Evolutionary conservation across 2,113 vertebrate species (phyloP).

Genomic region (Tachycineta bicolor): DNA sequence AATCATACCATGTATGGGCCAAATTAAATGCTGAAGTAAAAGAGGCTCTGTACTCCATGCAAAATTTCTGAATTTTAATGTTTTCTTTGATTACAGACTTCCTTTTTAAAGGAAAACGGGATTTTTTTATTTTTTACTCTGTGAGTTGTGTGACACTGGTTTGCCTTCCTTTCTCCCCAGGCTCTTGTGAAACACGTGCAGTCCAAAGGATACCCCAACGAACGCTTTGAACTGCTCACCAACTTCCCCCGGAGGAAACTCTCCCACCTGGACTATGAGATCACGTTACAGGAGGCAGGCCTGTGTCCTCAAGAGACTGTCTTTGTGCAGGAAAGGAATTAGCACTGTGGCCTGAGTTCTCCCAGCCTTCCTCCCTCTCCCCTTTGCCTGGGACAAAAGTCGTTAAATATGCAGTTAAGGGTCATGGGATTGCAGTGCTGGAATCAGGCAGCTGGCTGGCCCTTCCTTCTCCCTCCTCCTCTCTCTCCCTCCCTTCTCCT

Average conservation of each 20-base stretch:
- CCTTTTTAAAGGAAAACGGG: not conserved
- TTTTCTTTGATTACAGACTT: not conserved
- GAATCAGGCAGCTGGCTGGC: constrained; percentile 55
- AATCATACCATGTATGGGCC: not conserved
- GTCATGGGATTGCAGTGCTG: constrained; percentile 66
- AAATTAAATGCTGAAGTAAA: not conserved
- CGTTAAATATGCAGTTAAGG: constrained; percentile 67
- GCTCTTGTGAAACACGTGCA: constrained; percentile 95
- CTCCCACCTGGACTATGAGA: constrained; percentile 98
- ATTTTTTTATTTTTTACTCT: not conserved
- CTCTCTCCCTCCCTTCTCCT: constrained; percentile 4
- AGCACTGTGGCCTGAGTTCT: constrained; percentile 73
- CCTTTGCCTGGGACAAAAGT: constrained; percentile 67
- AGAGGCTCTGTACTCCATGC: not conserved
- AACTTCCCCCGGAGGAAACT: constrained; percentile 98
- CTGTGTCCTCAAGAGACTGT: constrained; percentile 99
- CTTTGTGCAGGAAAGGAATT: constrained; percentile 99
- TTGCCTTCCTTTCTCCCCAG: constrained; percentile 65
- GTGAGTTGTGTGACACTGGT: not conserved
- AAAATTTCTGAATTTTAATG: not conserved
- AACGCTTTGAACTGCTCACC: constrained; percentile 98
- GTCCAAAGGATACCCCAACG: constrained; percentile 96
- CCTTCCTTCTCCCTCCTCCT: constrained; percentile 54
- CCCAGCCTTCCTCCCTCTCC: constrained; percentile 71
- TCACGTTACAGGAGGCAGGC: constrained; percentile 96